Evolutionary conservation across 2,888 invertebrate species (phyloP).

Genomic region (Melangyna quadrimaculata): DNA sequence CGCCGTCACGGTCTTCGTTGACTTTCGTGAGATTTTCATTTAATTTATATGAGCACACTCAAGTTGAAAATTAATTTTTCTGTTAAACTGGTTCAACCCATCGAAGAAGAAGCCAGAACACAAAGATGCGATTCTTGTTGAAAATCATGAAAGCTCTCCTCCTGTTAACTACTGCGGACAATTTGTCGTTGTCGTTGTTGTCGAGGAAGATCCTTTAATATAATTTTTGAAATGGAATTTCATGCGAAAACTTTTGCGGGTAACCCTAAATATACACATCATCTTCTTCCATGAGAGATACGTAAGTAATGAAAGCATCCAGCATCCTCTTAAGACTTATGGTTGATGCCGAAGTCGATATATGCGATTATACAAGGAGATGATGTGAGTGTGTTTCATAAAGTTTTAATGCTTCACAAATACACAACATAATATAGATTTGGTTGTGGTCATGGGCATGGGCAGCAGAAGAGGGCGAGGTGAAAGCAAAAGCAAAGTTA

Average conservation of each 20-base stretch:
- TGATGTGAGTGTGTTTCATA: constrained; percentile 43
- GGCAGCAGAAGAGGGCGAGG: background rate
- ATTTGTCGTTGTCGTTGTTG: constrained; percentile 46
- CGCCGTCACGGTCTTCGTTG: constrained; percentile 38
- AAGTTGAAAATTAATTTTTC: constrained; percentile 69
- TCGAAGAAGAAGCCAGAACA: background rate
- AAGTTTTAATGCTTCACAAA: constrained; percentile 56
- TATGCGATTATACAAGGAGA: constrained; percentile 30
- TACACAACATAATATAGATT: constrained; percentile 27
- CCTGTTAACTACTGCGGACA: constrained; percentile 64
- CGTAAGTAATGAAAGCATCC: background rate
- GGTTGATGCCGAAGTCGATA: constrained; percentile 26
- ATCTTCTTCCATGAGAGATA: background rate
- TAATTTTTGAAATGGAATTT: constrained; percentile 64
- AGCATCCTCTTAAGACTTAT: constrained; percentile 39
- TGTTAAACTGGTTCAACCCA: constrained; percentile 48
- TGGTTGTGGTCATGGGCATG: constrained; percentile 45
- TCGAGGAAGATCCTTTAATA: constrained; percentile 49
- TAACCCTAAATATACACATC: constrained; percentile 46
- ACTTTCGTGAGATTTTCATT: constrained; percentile 71
- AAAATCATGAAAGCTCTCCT: constrained; percentile 6
- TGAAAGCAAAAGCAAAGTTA: background rate
- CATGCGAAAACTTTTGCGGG: constrained; percentile 71
- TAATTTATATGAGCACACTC: constrained; percentile 68
- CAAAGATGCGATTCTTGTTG: constrained; percentile 1